Percentiles rank a stretch among this genome's conserved stretches.
These are phyloP conservation scores for Hemibagrus wyckioides DNA, from an alignment of 2,113 vertebrate species.

Conservation along the genomic window DNA sequence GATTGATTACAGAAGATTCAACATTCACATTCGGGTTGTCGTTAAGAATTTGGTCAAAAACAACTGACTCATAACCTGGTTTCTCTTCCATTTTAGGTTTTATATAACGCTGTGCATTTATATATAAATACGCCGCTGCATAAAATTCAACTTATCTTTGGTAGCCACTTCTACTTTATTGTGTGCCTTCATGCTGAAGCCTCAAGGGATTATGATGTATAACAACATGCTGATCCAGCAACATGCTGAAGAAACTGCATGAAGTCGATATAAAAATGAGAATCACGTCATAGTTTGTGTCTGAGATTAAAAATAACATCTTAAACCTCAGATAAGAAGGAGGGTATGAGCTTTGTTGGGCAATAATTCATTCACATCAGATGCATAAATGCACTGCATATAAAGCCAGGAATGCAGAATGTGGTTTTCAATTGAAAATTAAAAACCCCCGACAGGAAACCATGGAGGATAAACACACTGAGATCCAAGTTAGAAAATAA, in stretches of 20 bases:
- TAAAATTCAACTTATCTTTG: neutral
- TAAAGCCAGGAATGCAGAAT: neutral
- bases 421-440: neutral
- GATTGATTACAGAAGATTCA: neutral
- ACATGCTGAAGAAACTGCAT: neutral
- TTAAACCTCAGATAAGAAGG: neutral
- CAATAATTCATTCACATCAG: neutral
- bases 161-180: neutral
- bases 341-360: too few relatives aligned
- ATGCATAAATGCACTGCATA: neutral
- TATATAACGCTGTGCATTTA: neutral
- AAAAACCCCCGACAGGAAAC: constrained; percentile 1
- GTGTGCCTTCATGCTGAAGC: neutral
- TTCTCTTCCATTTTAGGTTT: neutral
- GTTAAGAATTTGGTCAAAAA: neutral
- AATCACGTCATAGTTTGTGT: too few relatives aligned
- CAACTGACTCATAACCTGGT: neutral
- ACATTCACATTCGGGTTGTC: neutral
- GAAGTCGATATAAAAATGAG: neutral
- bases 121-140: too few relatives aligned
- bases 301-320: neutral
- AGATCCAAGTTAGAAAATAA: neutral
- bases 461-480: constrained; percentile 14
- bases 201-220: neutral
- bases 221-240: neutral